These are phyloP conservation scores for Tragelaphus strepsiceros DNA, from an alignment of 2,113 vertebrate genomes.

Conservation along the genomic window DNA sequence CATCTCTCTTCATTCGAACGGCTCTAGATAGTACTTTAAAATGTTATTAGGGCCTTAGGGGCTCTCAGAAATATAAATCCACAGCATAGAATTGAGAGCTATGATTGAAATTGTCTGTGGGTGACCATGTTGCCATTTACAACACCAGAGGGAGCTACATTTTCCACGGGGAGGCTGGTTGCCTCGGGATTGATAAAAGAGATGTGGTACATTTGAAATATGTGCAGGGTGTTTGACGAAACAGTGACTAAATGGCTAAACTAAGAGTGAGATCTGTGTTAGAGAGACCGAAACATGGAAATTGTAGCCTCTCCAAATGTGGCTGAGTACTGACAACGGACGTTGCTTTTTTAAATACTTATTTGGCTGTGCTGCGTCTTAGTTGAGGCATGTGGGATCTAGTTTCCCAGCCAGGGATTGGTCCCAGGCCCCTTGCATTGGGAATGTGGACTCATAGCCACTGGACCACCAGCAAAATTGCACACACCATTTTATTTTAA, in stretches of 20 bases:
- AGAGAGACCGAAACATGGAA: background rate
- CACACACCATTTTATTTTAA: background rate
- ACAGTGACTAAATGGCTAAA: background rate
- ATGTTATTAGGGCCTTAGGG: background rate
- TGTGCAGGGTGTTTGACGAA: background rate
- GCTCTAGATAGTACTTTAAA: no score
- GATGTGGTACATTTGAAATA: background rate
- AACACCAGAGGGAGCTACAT: background rate
- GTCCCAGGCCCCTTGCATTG: background rate
- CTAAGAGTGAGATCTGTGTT: background rate
- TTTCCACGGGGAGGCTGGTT: fast-evolving
- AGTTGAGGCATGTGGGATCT: background rate
- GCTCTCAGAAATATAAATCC: background rate
- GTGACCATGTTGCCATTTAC: background rate
- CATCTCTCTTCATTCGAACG: background rate
- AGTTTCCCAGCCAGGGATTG: background rate
- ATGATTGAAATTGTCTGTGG: background rate
- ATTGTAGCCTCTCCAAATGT: background rate
- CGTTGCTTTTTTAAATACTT: background rate
- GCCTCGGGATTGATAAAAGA: background rate
- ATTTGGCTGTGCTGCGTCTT: background rate
- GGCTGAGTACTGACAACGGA: background rate
- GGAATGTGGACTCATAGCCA: background rate
- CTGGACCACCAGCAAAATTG: background rate
- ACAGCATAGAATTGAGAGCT: background rate